phyloP scores from a whole-genome alignment of 53 echinoderm and acorn worm species.

The Patiria pectinifera region DNA sequence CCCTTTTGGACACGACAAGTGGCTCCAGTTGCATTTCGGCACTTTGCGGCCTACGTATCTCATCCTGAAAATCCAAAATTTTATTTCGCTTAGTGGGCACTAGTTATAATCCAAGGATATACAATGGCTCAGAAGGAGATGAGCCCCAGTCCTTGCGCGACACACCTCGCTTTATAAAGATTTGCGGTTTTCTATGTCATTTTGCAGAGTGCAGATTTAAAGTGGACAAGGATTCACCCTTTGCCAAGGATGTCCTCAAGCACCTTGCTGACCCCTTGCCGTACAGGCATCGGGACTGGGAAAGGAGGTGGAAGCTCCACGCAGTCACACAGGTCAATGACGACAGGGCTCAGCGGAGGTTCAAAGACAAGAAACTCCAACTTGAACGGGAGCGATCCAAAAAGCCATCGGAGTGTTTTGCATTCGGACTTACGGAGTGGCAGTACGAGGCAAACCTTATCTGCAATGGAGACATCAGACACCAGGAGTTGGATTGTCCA shows the following conservation, averaged over 20 bases:
- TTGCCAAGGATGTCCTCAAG: background rate
- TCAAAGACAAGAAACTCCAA: conserved; percentile 34
- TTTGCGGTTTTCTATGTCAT: no score
- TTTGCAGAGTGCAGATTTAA: no score
- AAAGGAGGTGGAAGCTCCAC: background rate
- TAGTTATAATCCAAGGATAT: no score
- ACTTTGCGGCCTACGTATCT: no score
- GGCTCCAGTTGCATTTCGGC: no score
- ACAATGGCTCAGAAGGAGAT: no score
- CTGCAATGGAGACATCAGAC: conserved; percentile 20
- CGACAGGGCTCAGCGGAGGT: background rate
- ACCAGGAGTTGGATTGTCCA: conserved; percentile 43
- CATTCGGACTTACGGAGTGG: no score
- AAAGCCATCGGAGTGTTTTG: background rate
- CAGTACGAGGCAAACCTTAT: background rate
- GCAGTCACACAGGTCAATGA: background rate
- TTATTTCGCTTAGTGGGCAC: no score
- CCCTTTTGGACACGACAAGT: no score
- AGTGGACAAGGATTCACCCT: background rate
- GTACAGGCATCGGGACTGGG: background rate
- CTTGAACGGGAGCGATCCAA: background rate
- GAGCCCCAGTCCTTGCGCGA: no score
- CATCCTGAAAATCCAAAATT: no score
- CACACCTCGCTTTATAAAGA: no score
- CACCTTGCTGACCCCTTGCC: background rate